Conservation (phyloP, 2,888 invertebrate genomes). For the Drosophila barbarae region DNA sequence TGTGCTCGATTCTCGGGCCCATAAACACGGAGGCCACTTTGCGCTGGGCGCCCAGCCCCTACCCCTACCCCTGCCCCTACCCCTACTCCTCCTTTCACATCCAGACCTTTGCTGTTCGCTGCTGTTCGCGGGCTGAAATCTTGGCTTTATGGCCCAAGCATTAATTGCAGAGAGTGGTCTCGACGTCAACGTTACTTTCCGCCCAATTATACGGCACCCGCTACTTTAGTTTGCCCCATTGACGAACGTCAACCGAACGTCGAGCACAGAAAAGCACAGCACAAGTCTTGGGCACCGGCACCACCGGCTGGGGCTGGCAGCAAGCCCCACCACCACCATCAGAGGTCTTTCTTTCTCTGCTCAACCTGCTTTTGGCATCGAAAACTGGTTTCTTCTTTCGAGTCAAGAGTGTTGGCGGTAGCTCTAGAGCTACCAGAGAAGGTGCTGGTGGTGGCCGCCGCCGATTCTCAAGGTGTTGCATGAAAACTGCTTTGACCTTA, state of each 20-base stretch:
- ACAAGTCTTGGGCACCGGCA: constrained; percentile 6
- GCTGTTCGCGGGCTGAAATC: constrained; percentile 7
- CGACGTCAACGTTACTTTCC: constrained; percentile 56
- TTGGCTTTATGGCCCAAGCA: constrained; percentile 24
- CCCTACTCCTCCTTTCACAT: neutral
- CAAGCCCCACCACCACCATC: no score
- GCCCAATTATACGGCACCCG: constrained; percentile 58
- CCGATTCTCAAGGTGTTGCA: constrained; percentile 66
- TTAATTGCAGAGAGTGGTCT: constrained; percentile 43
- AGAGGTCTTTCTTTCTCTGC: no score
- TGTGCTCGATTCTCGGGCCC: constrained; percentile 21
- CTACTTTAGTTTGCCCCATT: constrained; percentile 22
- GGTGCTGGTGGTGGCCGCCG: constrained; percentile 20
- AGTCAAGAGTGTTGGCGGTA: constrained; percentile 8
- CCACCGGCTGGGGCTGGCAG: constrained; percentile 14
- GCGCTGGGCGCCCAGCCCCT: constrained; percentile 1
- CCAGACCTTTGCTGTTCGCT: neutral
- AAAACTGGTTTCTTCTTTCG: constrained; percentile 53
- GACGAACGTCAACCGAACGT: constrained; percentile 6
- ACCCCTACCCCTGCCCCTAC: no score
- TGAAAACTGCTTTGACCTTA: constrained; percentile 68
- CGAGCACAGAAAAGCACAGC: neutral
- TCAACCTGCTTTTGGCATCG: neutral
- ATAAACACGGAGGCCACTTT: constrained; percentile 39
- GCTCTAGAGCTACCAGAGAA: constrained; percentile 5